Evolutionary conservation across 53 echinoderm and acorn worm genomes (phyloP).

Genomic region (Antedon mediterranea): DNA sequence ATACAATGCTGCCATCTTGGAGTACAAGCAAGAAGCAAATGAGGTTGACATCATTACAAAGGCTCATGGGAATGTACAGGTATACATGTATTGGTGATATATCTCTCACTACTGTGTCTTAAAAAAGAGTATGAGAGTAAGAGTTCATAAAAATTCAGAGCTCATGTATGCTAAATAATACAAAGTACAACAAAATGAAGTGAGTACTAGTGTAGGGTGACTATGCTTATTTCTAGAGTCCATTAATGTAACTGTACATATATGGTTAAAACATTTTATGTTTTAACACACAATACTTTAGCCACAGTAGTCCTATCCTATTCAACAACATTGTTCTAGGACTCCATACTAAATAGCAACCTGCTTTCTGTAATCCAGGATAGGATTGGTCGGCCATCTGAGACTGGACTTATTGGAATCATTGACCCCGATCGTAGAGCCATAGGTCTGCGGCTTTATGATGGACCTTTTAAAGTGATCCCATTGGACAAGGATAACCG

Average conservation of each 20-base stretch:
- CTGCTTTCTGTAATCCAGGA: slow-evolving; percentile 30
- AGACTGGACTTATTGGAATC: slow-evolving; percentile 89
- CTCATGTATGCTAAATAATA: too few species aligned
- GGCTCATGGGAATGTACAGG: slow-evolving; percentile 92
- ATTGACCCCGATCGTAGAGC: slow-evolving; percentile 90
- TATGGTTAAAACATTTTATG: too few species aligned
- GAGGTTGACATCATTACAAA: slow-evolving; percentile 74
- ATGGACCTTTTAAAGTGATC: slow-evolving; percentile 89
- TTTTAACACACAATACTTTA: too few species aligned
- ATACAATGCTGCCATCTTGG: slow-evolving; percentile 91
- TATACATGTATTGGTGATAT: too few species aligned
- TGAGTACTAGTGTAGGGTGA: too few species aligned
- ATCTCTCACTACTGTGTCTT: neutral
- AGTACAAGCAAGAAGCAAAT: slow-evolving; percentile 74
- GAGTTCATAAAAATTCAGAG: too few species aligned
- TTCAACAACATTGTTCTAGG: too few species aligned
- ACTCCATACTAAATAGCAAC: too few species aligned
- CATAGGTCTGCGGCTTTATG: slow-evolving; percentile 78
- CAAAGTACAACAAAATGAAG: too few species aligned
- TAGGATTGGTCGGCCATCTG: slow-evolving; percentile 79
- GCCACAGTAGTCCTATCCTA: too few species aligned
- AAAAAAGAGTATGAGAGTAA: neutral
- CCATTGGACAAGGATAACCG: slow-evolving; percentile 87
- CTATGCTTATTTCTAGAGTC: too few species aligned
- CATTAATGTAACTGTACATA: too few species aligned